Conservation (phyloP, 2,113 vertebrate species). For the Otus sunia region DNA sequence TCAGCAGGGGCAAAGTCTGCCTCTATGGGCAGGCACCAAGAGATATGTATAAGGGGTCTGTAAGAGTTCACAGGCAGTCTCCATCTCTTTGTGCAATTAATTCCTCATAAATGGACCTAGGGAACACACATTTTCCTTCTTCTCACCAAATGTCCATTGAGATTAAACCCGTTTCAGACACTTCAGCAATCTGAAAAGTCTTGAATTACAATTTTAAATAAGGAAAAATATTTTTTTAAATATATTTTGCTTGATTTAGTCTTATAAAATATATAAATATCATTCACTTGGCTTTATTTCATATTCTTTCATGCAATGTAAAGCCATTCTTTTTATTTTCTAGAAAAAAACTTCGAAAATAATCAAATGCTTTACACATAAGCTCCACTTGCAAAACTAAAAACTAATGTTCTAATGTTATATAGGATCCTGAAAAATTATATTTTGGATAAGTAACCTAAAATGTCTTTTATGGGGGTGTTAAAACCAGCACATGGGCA, state of each 20-base stretch:
- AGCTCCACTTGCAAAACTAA: background rate
- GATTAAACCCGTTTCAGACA: background rate
- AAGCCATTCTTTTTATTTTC: background rate
- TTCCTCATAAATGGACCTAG: background rate
- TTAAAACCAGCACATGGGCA: background rate
- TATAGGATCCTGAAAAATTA: background rate
- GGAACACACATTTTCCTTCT: background rate
- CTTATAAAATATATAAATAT: background rate
- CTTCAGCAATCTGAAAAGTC: background rate
- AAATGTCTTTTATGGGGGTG: background rate
- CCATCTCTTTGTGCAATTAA: background rate
- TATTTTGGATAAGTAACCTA: background rate
- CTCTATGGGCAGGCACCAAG: background rate
- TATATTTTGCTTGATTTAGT: background rate
- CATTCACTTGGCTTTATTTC: background rate
- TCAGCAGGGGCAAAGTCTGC: background rate
- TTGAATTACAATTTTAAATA: background rate
- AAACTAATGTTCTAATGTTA: background rate
- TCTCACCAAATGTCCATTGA: background rate
- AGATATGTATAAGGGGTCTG: background rate
- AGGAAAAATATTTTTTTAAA: background rate
- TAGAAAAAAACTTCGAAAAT: background rate
- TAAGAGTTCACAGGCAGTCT: background rate
- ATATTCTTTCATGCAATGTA: background rate
- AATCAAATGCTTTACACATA: background rate